Evolutionary conservation across 2,797 vertebrate species (phyloP), one percentile per base, ranked within the genome.

Genomic region (Pygocentrus nattereri): DNA sequence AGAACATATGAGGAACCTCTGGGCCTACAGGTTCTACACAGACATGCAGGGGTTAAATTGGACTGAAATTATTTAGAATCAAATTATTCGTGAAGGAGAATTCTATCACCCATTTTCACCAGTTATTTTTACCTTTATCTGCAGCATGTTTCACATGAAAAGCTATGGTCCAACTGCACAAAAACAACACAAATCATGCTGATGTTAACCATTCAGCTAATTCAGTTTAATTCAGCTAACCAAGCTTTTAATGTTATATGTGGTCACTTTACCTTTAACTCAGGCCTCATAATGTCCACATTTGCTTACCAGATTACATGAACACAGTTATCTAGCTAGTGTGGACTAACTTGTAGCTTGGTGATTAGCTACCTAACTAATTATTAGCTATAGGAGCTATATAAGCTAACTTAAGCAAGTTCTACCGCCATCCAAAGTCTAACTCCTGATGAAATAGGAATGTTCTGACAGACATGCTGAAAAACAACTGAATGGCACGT

Each of bases 1-100:
- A 58, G 44, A 85, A 81, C 72, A 69, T 76, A 73, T 62, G 25
- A 78, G 50, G 73, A 74, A 59, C 65, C 74, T 58, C 25, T 21
- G 27, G 74, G 49, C 34, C 84, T 78, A 47, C 69, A 84, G 31
- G 47, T 21, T 41, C 47, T 30, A 44, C 16, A 31, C 16, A 65
- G 62, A 38, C 19, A 44, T 67, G 34, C 11, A 41, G 21, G 64
- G 34, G 19, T n/a, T 23, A 41, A 41, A n/a, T 19, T 27, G 8
- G 3, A 38, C 18, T 21, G 34, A 41, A 65, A 50, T 18, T 50
- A 3, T 50, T 50, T 15, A 18, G 49, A 50, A 12, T 44, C 41
- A 41, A 10, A 7, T 8, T 4, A 34, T 34, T 34, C 2, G 54
- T 21, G 6, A 8, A 11, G 21, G 16, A 19, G 52, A 52, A 6